Percentiles rank a stretch among this genome's conserved stretches.
phyloP scores from a whole-genome alignment of 2,113 vertebrate species.

The Anas platyrhynchos region DNA sequence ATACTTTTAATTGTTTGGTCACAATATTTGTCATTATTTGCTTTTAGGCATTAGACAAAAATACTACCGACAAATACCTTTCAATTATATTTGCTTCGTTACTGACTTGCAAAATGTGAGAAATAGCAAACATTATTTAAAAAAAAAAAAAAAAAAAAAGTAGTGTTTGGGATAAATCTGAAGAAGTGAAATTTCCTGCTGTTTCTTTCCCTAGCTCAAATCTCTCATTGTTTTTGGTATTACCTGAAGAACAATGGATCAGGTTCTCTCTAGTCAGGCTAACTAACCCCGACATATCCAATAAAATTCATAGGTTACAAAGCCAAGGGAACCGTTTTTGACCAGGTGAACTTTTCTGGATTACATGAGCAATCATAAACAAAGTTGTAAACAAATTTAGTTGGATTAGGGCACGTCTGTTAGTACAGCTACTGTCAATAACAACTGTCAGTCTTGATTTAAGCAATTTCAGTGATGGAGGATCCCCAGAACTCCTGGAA shows the following conservation, averaged over 20 bases:
- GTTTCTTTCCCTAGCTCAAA: background rate
- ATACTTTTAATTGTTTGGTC: constrained; percentile 6
- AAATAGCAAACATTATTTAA: background rate
- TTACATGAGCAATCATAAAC: background rate
- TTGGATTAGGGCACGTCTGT: background rate
- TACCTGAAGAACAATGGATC: background rate
- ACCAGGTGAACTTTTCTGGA: background rate
- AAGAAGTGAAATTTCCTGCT: background rate
- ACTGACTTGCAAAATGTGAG: background rate
- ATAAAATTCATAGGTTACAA: background rate
- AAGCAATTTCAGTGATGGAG: background rate
- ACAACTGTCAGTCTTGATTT: background rate
- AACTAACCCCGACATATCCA: background rate
- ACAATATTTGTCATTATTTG: constrained; percentile 19
- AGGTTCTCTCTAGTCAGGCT: background rate
- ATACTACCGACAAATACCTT: background rate
- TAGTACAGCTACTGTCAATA: background rate
- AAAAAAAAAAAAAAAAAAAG: too few relatives aligned
- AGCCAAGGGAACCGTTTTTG: background rate
- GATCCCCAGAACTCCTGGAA: background rate
- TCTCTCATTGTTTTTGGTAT: background rate
- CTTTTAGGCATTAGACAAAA: background rate
- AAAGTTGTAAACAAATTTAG: background rate
- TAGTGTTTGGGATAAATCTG: background rate
- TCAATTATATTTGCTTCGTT: background rate